phyloP scores from a whole-genome alignment of 2,797 vertebrate species.

The Takifugu ocellatus region DNA sequence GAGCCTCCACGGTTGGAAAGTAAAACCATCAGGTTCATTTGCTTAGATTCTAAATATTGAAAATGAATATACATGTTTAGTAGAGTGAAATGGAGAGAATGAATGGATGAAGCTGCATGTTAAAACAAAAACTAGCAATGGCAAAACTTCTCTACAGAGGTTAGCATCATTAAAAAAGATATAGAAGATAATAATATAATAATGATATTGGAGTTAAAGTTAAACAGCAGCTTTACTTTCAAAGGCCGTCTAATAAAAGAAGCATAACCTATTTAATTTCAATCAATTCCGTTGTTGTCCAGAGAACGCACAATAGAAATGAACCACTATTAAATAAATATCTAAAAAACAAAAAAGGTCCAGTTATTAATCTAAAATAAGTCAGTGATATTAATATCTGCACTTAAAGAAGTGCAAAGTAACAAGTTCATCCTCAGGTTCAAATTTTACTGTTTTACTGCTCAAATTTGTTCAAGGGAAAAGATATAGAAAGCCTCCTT shows the following conservation, averaged over 20 bases:
- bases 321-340: conserved; percentile 7
- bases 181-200: conserved; percentile 12
- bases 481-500: conserved; percentile 13
- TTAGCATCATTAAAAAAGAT: conserved; percentile 58
- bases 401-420: background rate
- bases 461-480: conserved; percentile 4
- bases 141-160: conserved; percentile 84
- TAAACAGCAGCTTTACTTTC: too few species aligned
- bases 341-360: background rate
- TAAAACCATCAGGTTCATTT: too few species aligned
- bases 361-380: background rate
- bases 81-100: background rate
- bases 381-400: background rate
- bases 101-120: background rate
- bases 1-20: background rate
- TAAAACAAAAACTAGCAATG: conserved; percentile 1
- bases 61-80: background rate
- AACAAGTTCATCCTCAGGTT: background rate
- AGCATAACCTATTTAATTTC: too few species aligned
- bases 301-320: background rate
- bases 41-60: too few species aligned
- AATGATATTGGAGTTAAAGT: too few species aligned
- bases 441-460: background rate
- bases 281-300: background rate
- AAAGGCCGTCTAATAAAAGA: too few species aligned